phyloP scores from a whole-genome alignment of 2,113 vertebrate genomes.

The Calidris pygmaea region DNA sequence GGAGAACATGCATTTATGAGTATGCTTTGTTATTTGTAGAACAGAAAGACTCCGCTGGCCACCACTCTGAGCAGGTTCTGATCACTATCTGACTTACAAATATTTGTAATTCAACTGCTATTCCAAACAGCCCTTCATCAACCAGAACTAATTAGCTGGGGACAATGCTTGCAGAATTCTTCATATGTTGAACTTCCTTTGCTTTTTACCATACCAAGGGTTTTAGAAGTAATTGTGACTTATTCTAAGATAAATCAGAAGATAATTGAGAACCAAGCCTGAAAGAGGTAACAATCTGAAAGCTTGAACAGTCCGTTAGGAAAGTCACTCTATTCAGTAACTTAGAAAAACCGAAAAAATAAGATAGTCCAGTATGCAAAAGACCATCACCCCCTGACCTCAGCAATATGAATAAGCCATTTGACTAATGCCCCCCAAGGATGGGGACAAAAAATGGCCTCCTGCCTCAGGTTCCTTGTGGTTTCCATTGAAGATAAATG shows the following conservation, averaged over 20 bases:
- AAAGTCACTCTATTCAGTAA: neutral
- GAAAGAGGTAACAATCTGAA: neutral
- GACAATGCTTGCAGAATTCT: neutral
- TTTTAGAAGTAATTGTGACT: neutral
- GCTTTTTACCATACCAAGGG: neutral
- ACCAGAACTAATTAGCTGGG: neutral
- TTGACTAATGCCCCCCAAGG: neutral
- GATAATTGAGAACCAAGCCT: neutral
- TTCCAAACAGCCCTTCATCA: neutral
- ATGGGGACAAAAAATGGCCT: neutral
- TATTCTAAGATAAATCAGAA: neutral
- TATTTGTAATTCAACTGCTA: slow-evolving; percentile 13
- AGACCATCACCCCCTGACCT: neutral
- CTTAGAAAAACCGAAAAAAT: neutral
- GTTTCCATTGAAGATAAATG: neutral
- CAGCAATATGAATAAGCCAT: neutral
- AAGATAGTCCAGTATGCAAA: neutral
- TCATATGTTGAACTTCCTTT: neutral
- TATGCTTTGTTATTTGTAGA: neutral
- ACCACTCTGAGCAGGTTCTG: slow-evolving; percentile 1
- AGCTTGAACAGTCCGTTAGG: neutral
- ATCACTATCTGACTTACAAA: neutral
- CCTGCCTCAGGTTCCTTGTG: neutral
- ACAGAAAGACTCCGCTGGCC: neutral
- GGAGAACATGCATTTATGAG: neutral